Conservation (phyloP, 2,888 invertebrate genomes). For the Keiferia lycopersicella region DNA sequence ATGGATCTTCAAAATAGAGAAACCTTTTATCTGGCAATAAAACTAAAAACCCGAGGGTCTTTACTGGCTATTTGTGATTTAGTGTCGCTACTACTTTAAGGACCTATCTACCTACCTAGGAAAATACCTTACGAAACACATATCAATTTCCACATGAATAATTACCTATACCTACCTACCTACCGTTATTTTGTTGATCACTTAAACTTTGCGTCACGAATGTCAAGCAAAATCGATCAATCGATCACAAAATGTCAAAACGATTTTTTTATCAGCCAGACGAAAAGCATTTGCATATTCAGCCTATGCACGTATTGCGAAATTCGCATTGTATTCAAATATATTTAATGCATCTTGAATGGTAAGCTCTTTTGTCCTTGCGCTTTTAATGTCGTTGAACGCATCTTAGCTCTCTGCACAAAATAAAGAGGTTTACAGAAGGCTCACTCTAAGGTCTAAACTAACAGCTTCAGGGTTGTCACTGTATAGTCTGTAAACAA, state of each 20-base stretch:
- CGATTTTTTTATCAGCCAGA: conserved; percentile 4
- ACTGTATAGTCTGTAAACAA: too few species aligned
- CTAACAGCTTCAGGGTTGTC: too few species aligned
- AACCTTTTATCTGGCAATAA: too few species aligned
- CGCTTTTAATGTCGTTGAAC: conserved; percentile 25
- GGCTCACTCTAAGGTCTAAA: too few species aligned
- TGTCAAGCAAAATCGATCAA: conserved; percentile 8
- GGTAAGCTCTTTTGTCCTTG: conserved; percentile 21
- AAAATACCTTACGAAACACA: too few species aligned
- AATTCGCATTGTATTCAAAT: conserved; percentile 27
- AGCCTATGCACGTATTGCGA: conserved; percentile 8
- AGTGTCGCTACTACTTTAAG: too few species aligned
- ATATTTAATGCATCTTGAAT: conserved; percentile 12
- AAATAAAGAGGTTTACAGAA: too few species aligned
- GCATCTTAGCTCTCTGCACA: conserved; percentile 10
- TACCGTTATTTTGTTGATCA: background rate
- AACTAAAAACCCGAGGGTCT: too few species aligned
- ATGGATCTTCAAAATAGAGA: too few species aligned
- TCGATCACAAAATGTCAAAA: background rate
- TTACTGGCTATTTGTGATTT: too few species aligned
- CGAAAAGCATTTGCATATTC: background rate
- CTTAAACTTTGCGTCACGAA: background rate
- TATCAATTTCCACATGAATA: background rate
- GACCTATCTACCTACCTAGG: too few species aligned
- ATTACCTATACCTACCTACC: too few species aligned